Conservation (phyloP, 2,113 vertebrate genomes). For the Vulpes vulpes region DNA sequence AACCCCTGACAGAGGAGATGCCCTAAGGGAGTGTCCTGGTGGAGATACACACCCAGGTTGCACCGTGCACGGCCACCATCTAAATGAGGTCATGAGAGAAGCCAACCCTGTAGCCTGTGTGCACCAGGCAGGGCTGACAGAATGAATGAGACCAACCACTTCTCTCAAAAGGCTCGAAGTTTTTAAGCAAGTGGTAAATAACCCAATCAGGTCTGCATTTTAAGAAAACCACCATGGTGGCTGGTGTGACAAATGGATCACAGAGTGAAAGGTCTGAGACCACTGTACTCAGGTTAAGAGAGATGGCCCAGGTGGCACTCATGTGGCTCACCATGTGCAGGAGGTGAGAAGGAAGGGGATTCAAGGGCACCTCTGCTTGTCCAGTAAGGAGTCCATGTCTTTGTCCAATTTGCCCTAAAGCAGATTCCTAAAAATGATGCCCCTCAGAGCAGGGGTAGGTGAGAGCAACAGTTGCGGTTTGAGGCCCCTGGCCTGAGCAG, state of each 20-base stretch:
- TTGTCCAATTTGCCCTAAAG: neutral
- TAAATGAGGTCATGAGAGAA: neutral
- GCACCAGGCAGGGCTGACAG: neutral
- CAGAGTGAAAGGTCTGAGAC: neutral
- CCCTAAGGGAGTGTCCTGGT: neutral
- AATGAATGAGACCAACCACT: neutral
- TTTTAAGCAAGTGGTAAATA: neutral
- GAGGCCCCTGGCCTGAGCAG: neutral
- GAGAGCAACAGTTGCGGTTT: too few relatives aligned
- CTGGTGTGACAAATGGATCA: neutral
- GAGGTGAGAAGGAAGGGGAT: neutral
- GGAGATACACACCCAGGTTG: neutral
- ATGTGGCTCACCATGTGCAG: neutral
- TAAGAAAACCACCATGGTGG: neutral
- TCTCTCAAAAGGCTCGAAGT: neutral
- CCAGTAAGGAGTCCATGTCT: neutral
- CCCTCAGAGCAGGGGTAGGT: fast-evolving
- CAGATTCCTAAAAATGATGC: neutral
- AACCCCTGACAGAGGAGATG: neutral
- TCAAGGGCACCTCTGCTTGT: too few relatives aligned
- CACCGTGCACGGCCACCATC: too few relatives aligned
- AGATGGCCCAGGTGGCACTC: neutral
- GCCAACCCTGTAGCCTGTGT: neutral
- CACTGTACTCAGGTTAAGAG: neutral
- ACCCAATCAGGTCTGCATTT: neutral